Evolutionary conservation across 2,888 invertebrate species (phyloP).

Genomic region (Clistopyga incitator): DNA sequence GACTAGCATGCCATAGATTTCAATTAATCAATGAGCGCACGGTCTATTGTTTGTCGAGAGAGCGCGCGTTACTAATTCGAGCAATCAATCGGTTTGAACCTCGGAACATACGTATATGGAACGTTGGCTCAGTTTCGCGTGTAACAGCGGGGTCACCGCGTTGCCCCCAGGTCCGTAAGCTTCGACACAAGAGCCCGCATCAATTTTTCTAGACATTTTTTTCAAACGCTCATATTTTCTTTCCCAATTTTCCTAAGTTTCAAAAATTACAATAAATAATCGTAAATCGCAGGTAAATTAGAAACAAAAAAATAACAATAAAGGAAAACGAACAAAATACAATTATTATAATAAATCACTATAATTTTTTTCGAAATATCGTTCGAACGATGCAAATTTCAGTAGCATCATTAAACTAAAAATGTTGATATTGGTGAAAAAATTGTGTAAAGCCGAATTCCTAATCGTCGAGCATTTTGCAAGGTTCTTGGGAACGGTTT

Average conservation of each 20-base stretch:
- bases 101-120: neutral
- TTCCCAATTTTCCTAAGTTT: no score
- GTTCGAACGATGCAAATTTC: no score
- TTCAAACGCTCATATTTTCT: neutral
- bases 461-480: neutral
- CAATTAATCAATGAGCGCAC: slow-evolving; percentile 65
- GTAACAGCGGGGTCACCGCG: slow-evolving; percentile 50
- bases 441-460: neutral
- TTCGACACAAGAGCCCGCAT: slow-evolving; percentile 15
- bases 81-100: slow-evolving; percentile 59
- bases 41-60: slow-evolving; percentile 55
- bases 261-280: neutral
- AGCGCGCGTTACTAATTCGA: slow-evolving; percentile 65
- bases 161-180: slow-evolving; percentile 54
- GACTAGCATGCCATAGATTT: slow-evolving; percentile 59
- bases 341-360: no score
- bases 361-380: no score
- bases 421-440: no score
- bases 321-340: no score
- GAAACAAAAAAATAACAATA: no score
- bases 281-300: no score
- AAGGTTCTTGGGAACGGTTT: slow-evolving; percentile 7
- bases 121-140: slow-evolving; percentile 43
- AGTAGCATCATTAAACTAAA: no score
- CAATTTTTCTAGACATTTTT: neutral